Base-by-base conservation (phyloP, 2,888 invertebrate genomes). In the Acrobasis consociella region DNA sequence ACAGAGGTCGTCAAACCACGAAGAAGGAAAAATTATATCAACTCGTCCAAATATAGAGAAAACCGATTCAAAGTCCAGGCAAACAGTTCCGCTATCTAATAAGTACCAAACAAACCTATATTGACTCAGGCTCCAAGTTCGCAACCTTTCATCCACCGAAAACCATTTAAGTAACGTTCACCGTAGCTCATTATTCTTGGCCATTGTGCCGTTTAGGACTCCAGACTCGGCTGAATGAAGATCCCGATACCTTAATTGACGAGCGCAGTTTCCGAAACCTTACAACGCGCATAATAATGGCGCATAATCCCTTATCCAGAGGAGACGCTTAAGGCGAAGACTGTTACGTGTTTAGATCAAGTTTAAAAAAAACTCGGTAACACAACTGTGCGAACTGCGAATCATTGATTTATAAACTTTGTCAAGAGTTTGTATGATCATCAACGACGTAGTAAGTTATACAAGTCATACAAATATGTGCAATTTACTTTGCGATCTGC, bases 201-300 rank as follows among this genome's bases (percentile, higher is more conserved):
- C 81, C 80, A 90, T 89, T 91, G 90, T 89, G 81, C 87, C 81
- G 82, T 84, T 84, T 82, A 84, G 85, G 77, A 79, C 73, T 64
- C 69, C 73, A 80, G 78, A 66, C 73, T 69, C 77, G 82, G 82
- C 83, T 85, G 83, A 85, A 78, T 80, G 72, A 84, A 89, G 91
- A 91, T 91, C 87, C 71, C 84, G 92, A 91, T 92, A 91, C 86
- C 88, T 91, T 92, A 91, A 92, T 92, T 91, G 91, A 91, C 87
- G 89, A 91, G 88, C 81, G 82, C 78, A 83, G 85, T 88, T 86
- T 85, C 91, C 88, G 87, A 91, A 91, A 91, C 91, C 89, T 84
- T 81, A 90, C 84, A 83, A 78, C 82, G 81, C 85, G 91, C 85
- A 90, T 91, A 91, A 91, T 91, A 90, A 89, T 89, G 88, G 83